phyloP scores from a whole-genome alignment of 1,140 invertebrate species.

The Diplogasteroides magnus region DNA sequence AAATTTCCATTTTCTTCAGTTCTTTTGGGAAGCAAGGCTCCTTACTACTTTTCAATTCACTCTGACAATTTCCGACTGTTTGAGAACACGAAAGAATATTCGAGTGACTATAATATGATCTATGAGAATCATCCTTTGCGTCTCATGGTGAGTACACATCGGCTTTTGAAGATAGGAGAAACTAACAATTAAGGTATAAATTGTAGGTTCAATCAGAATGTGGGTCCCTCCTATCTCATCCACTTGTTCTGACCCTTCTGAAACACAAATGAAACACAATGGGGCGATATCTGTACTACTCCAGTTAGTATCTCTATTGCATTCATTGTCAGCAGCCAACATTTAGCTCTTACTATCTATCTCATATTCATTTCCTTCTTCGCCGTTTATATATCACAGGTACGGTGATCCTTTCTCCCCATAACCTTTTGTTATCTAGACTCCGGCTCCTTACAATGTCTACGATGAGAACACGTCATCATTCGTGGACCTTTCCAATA shows the following conservation, averaged over 20 bases:
- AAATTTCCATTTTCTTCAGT: too few species aligned
- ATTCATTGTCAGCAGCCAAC: not conserved
- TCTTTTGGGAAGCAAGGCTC: too few species aligned
- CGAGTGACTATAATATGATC: slow-evolving; percentile 55
- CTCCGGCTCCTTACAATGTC: too few species aligned
- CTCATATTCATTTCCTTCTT: slow-evolving; percentile 59
- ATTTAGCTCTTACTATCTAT: slow-evolving; percentile 58
- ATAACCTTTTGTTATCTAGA: too few species aligned
- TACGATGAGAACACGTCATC: too few species aligned
- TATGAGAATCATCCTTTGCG: slow-evolving; percentile 62
- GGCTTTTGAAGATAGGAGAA: slow-evolving; percentile 27
- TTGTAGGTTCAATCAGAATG: slow-evolving; percentile 30
- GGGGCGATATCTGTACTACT: slow-evolving; percentile 60
- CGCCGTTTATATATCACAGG: slow-evolving; percentile 56
- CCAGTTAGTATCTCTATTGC: slow-evolving; percentile 19
- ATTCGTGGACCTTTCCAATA: too few species aligned
- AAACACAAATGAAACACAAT: slow-evolving; percentile 61
- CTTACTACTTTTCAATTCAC: too few species aligned
- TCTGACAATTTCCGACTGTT: too few species aligned
- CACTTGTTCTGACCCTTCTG: slow-evolving; percentile 59
- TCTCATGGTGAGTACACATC: too few species aligned
- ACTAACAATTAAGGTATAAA: not conserved
- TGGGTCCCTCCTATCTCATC: slow-evolving; percentile 59
- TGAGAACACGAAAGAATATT: too few species aligned
- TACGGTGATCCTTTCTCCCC: too few species aligned